Base-by-base conservation (phyloP, 2,888 invertebrate species). In the Calameuta filiformis region DNA sequence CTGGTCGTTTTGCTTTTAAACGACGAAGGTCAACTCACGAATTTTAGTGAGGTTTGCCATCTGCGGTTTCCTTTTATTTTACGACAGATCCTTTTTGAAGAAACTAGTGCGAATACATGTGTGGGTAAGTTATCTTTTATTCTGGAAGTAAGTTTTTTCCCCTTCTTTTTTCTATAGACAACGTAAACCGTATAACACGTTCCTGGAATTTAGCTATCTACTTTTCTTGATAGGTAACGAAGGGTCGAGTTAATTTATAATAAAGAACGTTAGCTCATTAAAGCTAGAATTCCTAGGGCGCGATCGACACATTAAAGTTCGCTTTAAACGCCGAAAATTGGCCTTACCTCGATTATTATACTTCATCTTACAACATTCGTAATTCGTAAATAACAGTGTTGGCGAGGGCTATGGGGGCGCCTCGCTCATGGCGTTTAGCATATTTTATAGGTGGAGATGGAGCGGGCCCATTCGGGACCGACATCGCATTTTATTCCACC, bases 381-480 rank as follows among this genome's bases (percentile, higher is more conserved):
- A 90, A 91, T 91, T 90, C 87, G 89, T 88, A 90, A 91, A 91
- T 91, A 91, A 91, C 87, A 90, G 87, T 88, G 86, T 85, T 80
- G 81, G 83, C 81, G 79, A 76, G 80, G 81, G 84, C 79, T 77
- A 78, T 76, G 76, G 78, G 76, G 79, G 80, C 80, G 80, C 79
- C 81, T 80, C 83, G 80, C 81, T 79, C 82, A 79, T 80, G 81
- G 86, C 87, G 87, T 90, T 90, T 90, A 90, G 89, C 90, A 90
- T 89, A 90, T 90, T 89, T 90, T 90, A 89, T 88, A 87, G 84
- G 81, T 69, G 78, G 78, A 76, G 74, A 76, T 15, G 71, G 31
- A 34, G 34, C 15, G 71, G 12, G 71, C 71, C 30, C 31, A 68
- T 77, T 69, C 77, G 68, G 76, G 75, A 76, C 68, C 56, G 68